These are phyloP conservation scores for Ommatoiulus sabulosus DNA, from an alignment of 2,888 invertebrate genomes.

Conservation along the genomic window DNA sequence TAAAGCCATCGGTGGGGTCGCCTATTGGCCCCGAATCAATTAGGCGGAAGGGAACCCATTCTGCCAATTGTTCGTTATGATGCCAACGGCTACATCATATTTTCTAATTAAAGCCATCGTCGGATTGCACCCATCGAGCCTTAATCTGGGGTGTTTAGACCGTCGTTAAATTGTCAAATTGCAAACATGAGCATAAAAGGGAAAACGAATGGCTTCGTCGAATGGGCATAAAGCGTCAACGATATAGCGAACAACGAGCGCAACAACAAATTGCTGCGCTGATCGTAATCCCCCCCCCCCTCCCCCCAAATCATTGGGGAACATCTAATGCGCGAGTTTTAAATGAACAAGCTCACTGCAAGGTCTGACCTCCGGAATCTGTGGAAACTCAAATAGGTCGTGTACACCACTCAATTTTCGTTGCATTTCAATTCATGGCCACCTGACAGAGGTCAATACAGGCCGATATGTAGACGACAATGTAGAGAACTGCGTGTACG, in stretches of 20 bases:
- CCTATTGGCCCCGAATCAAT: neutral
- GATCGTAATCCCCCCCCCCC: too few species aligned
- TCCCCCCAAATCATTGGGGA: neutral
- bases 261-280: neutral
- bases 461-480: too few species aligned
- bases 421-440: too few species aligned
- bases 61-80: neutral
- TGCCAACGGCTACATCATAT: neutral
- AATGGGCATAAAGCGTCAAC: neutral
- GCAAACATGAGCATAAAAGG: conserved; percentile 28
- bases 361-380: neutral
- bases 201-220: neutral
- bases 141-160: conserved; percentile 13
- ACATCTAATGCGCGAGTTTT: neutral
- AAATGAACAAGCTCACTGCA: neutral
- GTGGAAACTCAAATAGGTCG: too few species aligned
- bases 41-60: neutral
- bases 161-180: conserved; percentile 26
- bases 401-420: too few species aligned
- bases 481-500: too few species aligned
- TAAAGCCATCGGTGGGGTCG: neutral
- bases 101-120: conserved; percentile 11
- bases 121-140: neutral
- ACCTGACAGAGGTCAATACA: too few species aligned
- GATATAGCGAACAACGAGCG: too few species aligned